Percentiles rank a stretch among this genome's conserved stretches.
Evolutionary conservation across 2,113 vertebrate genomes (phyloP).

Genomic region (Alces alces): DNA sequence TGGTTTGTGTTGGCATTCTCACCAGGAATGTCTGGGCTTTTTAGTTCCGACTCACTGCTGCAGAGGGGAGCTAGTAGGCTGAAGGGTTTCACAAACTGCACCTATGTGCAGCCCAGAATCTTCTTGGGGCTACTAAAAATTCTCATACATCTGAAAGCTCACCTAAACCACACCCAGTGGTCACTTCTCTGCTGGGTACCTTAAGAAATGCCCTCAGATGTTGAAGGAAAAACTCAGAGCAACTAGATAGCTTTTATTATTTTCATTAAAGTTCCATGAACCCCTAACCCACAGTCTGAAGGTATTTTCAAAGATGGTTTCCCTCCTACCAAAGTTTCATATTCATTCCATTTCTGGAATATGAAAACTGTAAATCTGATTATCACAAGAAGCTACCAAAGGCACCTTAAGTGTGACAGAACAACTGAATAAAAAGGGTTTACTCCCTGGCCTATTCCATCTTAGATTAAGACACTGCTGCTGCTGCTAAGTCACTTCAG

Average conservation of each 20-base stretch:
- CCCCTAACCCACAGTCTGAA: slow-evolving; percentile 33
- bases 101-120: background rate
- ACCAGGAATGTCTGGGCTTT: slow-evolving; percentile 28
- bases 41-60: background rate
- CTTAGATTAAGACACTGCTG: background rate
- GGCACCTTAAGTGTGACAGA: slow-evolving; percentile 43
- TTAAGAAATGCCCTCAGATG: background rate
- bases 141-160: slow-evolving; percentile 23
- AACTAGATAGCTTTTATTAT: background rate
- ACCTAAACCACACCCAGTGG: slow-evolving; percentile 28
- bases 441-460: background rate
- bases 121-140: slow-evolving; percentile 17
- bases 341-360: background rate
- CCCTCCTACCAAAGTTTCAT: background rate
- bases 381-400: slow-evolving; percentile 44
- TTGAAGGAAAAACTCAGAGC: background rate
- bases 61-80: background rate
- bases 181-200: slow-evolving; percentile 31
- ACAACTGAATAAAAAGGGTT: background rate
- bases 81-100: background rate
- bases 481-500: too few species aligned
- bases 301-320: slow-evolving; percentile 48
- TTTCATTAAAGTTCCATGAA: slow-evolving; percentile 59
- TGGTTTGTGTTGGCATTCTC: background rate
- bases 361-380: slow-evolving; percentile 45